Evolutionary conservation across 2,113 vertebrate genomes (phyloP).

Genomic region (Mohoua ochrocephala): DNA sequence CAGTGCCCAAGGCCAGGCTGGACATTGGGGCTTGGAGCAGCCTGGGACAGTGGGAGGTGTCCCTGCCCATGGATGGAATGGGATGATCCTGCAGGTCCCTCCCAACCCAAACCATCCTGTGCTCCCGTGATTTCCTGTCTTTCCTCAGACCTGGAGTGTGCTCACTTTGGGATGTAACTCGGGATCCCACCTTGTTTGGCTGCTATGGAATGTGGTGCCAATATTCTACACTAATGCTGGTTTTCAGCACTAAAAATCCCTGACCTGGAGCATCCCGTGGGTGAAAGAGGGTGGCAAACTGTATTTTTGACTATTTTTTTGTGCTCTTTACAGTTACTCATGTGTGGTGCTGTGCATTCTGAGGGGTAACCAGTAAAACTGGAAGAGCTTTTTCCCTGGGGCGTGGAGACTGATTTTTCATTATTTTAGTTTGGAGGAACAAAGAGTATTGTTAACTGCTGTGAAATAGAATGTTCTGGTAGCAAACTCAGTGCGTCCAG

Average conservation of each 20-base stretch:
- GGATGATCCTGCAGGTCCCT: neutral
- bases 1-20: fast-evolving
- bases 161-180: neutral
- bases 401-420: neutral
- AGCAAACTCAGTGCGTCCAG: neutral
- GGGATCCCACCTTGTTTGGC: neutral
- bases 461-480: neutral
- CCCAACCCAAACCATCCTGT: neutral
- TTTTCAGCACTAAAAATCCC: neutral
- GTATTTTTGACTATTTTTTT: neutral
- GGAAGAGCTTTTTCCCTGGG: neutral
- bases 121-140: neutral
- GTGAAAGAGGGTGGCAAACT: neutral
- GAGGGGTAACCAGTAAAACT: neutral
- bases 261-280: neutral
- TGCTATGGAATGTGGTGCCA: fast-evolving
- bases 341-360: neutral
- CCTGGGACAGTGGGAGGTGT: neutral
- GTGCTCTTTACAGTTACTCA: neutral
- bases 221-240: fast-evolving
- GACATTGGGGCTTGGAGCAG: neutral
- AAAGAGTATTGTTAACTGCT: neutral
- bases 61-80: neutral
- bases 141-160: neutral
- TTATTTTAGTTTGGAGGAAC: neutral